Base-by-base conservation (phyloP, 2,888 invertebrate species). In the Dicranocentrus wangi region DNA sequence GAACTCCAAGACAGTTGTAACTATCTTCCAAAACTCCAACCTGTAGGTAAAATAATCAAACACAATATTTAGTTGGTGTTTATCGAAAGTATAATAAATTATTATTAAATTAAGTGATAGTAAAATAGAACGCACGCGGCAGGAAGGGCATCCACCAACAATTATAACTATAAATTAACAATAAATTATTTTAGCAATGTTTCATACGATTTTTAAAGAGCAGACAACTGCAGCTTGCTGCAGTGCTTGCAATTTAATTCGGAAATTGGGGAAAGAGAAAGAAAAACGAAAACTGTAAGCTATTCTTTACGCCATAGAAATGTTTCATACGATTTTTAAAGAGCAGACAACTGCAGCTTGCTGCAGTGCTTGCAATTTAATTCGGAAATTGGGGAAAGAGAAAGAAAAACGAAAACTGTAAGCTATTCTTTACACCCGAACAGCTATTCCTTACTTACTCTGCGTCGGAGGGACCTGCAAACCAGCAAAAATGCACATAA, bases 61-160 rank as follows among this genome's bases (percentile, higher is more conserved):
- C 39, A 60, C 85, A 53, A n/a, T 53, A n/a, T 53, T 53, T 53
- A 39, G 39, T 39, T 8, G 39, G 13, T 13, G 8, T 8, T 13
- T 39, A 39, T 39, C 13, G 39, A 8, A 7, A 8, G 39, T 39
- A 39, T 39, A 39, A 39, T 39, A 39, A 28, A 32, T 32, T 58
- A 25, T 8, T 10, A 5, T 23, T 25, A 1, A 28, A 17, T 39
- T 61, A 21, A 3, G 39, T 21, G 17, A 61, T n/a, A 25, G 8
- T 19, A 58, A 19, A 58, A 58, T 23, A 8, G 23, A 27, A n/a
- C 28, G 1, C 87, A 92, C 94, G 85, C 96, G 91, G 88, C 96
- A 97, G 0, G 94, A 94, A 1, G 96, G 96, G 88, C 96, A 97
- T 1, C 93, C 95, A 0, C 95, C 95, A 0, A 96, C 93, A 0